A percentile compares a stretch with the other conserved stretches of the same genome.
Evolutionary conservation across 2,888 invertebrate species (phyloP).

Genomic region (Brenthis daphne): DNA sequence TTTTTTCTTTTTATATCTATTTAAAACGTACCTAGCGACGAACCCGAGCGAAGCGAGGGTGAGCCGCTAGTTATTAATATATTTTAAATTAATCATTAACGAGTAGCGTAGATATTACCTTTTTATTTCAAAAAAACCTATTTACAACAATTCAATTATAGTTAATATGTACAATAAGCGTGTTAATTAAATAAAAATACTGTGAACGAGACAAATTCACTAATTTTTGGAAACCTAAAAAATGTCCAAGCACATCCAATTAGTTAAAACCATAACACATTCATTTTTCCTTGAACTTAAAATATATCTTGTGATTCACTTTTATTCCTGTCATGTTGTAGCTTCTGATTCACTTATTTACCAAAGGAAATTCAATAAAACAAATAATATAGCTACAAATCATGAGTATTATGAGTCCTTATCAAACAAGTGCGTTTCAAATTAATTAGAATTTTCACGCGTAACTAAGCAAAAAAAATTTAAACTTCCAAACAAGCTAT

Average conservation of each 20-base stretch:
- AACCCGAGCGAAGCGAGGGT: too few species aligned
- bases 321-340: constrained; percentile 3
- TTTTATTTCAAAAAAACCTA: too few species aligned
- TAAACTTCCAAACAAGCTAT: neutral
- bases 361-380: neutral
- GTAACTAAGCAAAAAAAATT: constrained; percentile 12
- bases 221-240: constrained; percentile 13
- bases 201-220: neutral
- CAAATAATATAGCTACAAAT: neutral
- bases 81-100: too few species aligned
- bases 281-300: neutral
- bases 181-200: neutral
- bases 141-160: too few species aligned
- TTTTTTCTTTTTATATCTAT: too few species aligned
- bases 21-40: too few species aligned
- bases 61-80: too few species aligned
- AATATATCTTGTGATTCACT: constrained; percentile 12
- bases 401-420: neutral
- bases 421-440: neutral
- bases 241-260: constrained; percentile 9
- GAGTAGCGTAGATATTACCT: too few species aligned
- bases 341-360: constrained; percentile 3
- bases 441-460: constrained; percentile 18
- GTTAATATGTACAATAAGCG: too few species aligned
- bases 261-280: constrained; percentile 6